phyloP scores from a whole-genome alignment of 2,113 vertebrate species.

The Microtus pennsylvanicus region DNA sequence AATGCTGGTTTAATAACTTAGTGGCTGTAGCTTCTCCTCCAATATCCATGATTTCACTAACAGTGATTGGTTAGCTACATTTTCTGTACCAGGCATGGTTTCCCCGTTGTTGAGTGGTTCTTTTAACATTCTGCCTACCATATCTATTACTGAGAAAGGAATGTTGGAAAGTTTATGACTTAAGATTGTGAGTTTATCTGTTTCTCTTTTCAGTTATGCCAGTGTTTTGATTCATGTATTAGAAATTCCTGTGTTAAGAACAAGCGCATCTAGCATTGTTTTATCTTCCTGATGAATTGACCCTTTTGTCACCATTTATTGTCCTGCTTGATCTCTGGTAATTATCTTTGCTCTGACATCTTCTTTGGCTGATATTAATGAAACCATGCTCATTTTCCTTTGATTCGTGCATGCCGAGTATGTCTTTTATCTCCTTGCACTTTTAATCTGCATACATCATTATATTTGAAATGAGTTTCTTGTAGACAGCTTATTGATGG shows the following conservation, averaged over 20 bases:
- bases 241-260: constrained; percentile 60
- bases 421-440: constrained; percentile 43
- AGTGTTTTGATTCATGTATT: constrained; percentile 50
- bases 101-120: background rate
- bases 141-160: constrained; percentile 22
- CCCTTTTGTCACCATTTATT: constrained; percentile 35
- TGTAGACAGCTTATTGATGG: background rate
- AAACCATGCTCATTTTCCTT: constrained; percentile 44
- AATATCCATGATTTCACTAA: background rate
- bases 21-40: background rate
- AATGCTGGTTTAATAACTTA: background rate
- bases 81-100: background rate
- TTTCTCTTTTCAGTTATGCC: constrained; percentile 58
- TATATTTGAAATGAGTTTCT: constrained; percentile 62
- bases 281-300: constrained; percentile 53
- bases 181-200: constrained; percentile 50
- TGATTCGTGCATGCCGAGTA: constrained; percentile 15
- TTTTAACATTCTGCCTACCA: constrained; percentile 49
- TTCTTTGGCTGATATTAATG: constrained; percentile 54
- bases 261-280: constrained; percentile 4
- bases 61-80: background rate
- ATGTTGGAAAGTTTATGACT: constrained; percentile 54
- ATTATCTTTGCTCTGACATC: constrained; percentile 53
- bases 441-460: constrained; percentile 57
- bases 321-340: constrained; percentile 39